Conservation (phyloP, 2,113 vertebrate species). For the Myotis lucifugus region DNA sequence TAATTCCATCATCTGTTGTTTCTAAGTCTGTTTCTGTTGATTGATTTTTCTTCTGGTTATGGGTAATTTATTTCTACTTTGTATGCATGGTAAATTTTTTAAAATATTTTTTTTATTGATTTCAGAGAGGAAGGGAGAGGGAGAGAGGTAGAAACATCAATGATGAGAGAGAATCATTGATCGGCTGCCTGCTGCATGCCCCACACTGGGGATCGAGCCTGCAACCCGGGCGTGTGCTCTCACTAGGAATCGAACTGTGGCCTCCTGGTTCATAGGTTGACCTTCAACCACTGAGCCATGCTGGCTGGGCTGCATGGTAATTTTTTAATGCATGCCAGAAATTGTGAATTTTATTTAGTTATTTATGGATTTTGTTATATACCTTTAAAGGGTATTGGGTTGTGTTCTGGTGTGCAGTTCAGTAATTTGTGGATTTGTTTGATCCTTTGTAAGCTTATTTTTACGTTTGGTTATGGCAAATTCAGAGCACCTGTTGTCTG, state of each 20-base stretch:
- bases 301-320: background rate
- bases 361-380: background rate
- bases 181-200: too few relatives aligned
- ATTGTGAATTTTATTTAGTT: background rate
- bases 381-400: background rate
- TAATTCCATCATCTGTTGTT: background rate
- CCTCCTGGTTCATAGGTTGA: too few relatives aligned
- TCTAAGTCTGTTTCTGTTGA: background rate
- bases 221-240: too few relatives aligned
- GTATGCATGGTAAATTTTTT: background rate
- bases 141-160: too few relatives aligned
- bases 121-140: too few relatives aligned
- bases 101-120: too few relatives aligned
- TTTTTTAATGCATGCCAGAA: background rate
- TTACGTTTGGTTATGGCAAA: background rate
- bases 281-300: too few relatives aligned
- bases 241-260: too few relatives aligned
- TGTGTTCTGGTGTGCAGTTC: background rate
- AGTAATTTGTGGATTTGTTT: slow-evolving; percentile 9
- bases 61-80: background rate
- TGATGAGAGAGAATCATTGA: too few relatives aligned
- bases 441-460: background rate
- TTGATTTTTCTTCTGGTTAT: background rate
- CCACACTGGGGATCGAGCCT: too few relatives aligned
- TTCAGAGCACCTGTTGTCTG: background rate